Base-by-base conservation (phyloP, 2,888 invertebrate genomes). In the Salticus scenicus region DNA sequence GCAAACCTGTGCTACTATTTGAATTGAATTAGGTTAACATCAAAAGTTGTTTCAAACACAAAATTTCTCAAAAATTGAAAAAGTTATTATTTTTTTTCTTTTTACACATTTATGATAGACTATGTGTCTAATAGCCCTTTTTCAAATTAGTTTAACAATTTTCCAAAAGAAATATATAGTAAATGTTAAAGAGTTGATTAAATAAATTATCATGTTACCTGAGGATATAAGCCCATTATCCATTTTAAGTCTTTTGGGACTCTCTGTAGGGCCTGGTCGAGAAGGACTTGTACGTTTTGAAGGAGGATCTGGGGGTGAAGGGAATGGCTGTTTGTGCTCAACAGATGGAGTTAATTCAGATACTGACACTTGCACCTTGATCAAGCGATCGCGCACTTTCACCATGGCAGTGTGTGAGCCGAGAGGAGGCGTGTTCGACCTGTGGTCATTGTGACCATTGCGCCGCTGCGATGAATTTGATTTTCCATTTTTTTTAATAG, bases 281-380 rank as follows among this genome's bases (percentile, higher is more conserved):
- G 74, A 71, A 4, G 76, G 75, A 63, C 64, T 73, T 20, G 67
- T 24, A n/a, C 87, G 47, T 74, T 87, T 87, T 20, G 87, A 79
- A n/a, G 87, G 87, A 20, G 83, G 87, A 27, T 87, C 87, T 17
- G 80, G 84, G 2, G 84, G 84, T 10, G 87, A 79, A 30, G 87
- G 83, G 42, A 87, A 83, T 57, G 87, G 79, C 63, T 80, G 79
- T 33, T 84, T 80, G 42, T 87, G 83, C 69, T 87, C 87, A 7
- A 84, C 84, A n/a, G 87, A 64, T 30, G 81, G 24, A 8, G 81
- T 73, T 17, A 84, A 41, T 51, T 82, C 83, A 4, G 80, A 78
- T n/a, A 79, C 87, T n/a, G 81, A 78, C 31, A 76, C 71, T 47
- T 82, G 82, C 64, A 82, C 82, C 57, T 78, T 82, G 20, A 78